phyloP scores from a whole-genome alignment of 2,888 invertebrate species.

The Isoperla grammatica region DNA sequence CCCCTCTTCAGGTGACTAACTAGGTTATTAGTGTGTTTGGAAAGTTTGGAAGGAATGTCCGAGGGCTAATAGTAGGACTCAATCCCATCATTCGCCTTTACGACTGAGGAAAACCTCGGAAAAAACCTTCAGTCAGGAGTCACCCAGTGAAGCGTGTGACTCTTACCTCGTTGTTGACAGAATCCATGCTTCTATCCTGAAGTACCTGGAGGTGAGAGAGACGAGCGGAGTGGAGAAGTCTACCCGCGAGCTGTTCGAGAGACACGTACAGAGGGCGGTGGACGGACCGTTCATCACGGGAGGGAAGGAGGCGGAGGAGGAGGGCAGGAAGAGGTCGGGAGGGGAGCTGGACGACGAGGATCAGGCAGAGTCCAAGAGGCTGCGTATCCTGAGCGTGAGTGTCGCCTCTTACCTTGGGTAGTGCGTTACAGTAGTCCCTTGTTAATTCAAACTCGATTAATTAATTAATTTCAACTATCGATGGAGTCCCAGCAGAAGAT shows the following conservation, averaged over 20 bases:
- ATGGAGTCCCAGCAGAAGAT: too few species aligned
- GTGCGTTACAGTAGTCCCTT: slow-evolving; percentile 21
- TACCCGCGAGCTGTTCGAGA: slow-evolving; percentile 55
- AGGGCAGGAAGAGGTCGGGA: slow-evolving; percentile 35
- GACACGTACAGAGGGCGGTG: slow-evolving; percentile 49
- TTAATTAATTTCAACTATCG: too few species aligned
- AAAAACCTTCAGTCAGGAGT: too few species aligned
- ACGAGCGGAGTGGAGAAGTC: slow-evolving; percentile 47
- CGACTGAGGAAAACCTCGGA: too few species aligned
- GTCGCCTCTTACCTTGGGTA: slow-evolving; percentile 35
- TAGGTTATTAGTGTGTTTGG: too few species aligned
- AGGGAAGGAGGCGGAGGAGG: slow-evolving; percentile 31
- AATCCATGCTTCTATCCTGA: slow-evolving; percentile 83
- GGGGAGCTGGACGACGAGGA: slow-evolving; percentile 11
- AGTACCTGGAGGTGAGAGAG: slow-evolving; percentile 73
- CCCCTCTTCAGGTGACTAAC: too few species aligned
- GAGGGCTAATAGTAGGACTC: too few species aligned
- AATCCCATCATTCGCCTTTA: too few species aligned
- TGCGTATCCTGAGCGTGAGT: not conserved
- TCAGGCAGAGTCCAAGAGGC: not conserved
- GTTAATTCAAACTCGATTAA: too few species aligned
- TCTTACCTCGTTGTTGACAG: too few species aligned
- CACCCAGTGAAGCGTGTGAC: too few species aligned
- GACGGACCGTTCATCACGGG: slow-evolving; percentile 43
- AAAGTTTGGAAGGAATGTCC: too few species aligned